phyloP scores from a whole-genome alignment of 2,797 vertebrate species.

The Prionace glauca region DNA sequence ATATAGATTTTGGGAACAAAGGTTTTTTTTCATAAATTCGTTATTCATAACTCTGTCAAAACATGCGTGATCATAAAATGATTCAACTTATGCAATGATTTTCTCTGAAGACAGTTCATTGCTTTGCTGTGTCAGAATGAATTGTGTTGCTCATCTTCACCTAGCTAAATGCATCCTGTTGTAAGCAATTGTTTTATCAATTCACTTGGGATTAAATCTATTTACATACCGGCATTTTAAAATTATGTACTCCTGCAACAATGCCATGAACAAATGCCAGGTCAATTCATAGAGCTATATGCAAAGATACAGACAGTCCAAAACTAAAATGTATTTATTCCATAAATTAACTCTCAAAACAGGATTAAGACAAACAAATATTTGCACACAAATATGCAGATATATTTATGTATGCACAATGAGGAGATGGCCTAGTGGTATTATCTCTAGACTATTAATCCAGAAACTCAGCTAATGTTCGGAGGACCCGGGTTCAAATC shows the following conservation, averaged over 20 bases:
- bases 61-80: not conserved
- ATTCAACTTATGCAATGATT: not conserved
- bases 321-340: not conserved
- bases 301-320: not conserved
- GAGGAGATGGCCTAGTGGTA: too few species aligned
- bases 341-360: not conserved
- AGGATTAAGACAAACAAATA: not conserved
- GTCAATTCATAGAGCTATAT: not conserved
- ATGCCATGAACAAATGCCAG: not conserved
- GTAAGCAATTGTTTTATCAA: not conserved
- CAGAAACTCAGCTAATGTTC: too few species aligned
- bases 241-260: constrained; percentile 1
- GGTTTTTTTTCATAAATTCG: not conserved
- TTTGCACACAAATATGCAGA: not conserved
- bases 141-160: not conserved
- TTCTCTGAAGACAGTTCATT: not conserved
- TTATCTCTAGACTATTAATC: too few species aligned
- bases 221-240: not conserved
- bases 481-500: too few species aligned
- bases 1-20: too few species aligned
- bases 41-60: not conserved
- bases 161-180: not conserved
- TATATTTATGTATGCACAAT: too few species aligned
- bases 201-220: not conserved
- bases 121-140: not conserved